Percentiles rank a stretch among this genome's conserved stretches.
These are phyloP conservation scores for Pogona vitticeps DNA, from an alignment of 2,113 vertebrate genomes.

Conservation along the genomic window DNA sequence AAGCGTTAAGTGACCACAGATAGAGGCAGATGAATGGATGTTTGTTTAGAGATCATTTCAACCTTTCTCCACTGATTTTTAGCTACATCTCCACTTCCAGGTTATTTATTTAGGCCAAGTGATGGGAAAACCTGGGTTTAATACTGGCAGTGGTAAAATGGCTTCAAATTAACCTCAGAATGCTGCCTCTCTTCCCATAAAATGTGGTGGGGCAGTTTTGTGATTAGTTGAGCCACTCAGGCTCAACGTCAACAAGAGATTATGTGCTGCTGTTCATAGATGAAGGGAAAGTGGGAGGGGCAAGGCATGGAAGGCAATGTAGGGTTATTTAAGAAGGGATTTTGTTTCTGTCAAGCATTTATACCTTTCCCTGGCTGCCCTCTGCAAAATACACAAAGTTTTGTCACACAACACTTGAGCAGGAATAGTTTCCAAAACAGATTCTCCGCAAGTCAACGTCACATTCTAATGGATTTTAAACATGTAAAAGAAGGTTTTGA, in stretches of 20 bases:
- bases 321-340: slow-evolving; percentile 16
- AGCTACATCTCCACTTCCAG: background rate
- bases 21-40: too few species aligned
- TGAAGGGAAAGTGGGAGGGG: slow-evolving; percentile 2
- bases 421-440: slow-evolving; percentile 47
- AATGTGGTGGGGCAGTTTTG: background rate
- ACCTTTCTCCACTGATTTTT: background rate
- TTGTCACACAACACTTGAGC: slow-evolving; percentile 22
- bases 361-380: slow-evolving; percentile 19
- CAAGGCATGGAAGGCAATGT: slow-evolving; percentile 10
- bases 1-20: too few species aligned
- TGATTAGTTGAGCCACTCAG: background rate
- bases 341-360: slow-evolving; percentile 27
- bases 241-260: background rate
- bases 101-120: too few species aligned
- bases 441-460: slow-evolving; percentile 47
- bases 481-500: too few species aligned
- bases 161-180: too few species aligned
- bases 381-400: background rate
- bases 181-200: too few species aligned
- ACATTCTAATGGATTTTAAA: background rate
- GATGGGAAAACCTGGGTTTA: too few species aligned
- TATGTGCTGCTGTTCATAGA: slow-evolving; percentile 15
- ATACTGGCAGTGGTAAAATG: too few species aligned
- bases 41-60: background rate